Conservation (phyloP, 35 echinoderm and acorn worm genomes). For the Patiria miniata region DNA sequence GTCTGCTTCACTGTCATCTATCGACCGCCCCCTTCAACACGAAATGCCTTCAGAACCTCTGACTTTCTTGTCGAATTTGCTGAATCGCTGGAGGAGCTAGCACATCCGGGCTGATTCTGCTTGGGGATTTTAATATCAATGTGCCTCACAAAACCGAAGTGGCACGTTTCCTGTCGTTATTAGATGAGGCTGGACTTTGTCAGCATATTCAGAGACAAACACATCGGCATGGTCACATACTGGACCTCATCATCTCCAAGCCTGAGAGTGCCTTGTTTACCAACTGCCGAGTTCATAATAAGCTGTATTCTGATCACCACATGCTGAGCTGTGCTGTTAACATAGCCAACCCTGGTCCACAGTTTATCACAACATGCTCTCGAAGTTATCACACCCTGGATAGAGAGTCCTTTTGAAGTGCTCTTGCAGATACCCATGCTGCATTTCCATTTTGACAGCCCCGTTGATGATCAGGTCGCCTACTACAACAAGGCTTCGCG, state of each 20-base stretch:
- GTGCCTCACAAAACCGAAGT: too few relatives aligned
- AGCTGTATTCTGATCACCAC: constrained; percentile 26
- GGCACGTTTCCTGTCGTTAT: neutral
- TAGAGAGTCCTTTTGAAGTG: neutral
- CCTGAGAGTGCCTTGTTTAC: constrained; percentile 9
- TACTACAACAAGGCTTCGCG: too few relatives aligned
- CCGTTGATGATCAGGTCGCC: constrained; percentile 29
- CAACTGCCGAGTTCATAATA: constrained; percentile 22
- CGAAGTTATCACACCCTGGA: too few relatives aligned
- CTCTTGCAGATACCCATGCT: neutral
- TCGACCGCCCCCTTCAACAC: constrained; percentile 26
- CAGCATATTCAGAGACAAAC: constrained; percentile 44
- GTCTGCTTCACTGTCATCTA: constrained; percentile 27
- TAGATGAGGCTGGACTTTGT: constrained; percentile 22
- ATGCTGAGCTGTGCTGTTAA: constrained; percentile 22
- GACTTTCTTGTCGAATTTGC: too few relatives aligned
- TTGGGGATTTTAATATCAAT: constrained; percentile 31
- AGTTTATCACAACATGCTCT: constrained; percentile 21
- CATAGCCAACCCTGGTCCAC: constrained; percentile 12
- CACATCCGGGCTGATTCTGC: neutral
- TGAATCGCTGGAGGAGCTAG: neutral
- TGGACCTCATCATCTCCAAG: constrained; percentile 58
- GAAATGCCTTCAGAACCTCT: constrained; percentile 21
- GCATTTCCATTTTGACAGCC: constrained; percentile 27
- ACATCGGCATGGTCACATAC: constrained; percentile 39